phyloP scores from a whole-genome alignment of 2,797 vertebrate genomes.

The Acridotheres tristis region DNA sequence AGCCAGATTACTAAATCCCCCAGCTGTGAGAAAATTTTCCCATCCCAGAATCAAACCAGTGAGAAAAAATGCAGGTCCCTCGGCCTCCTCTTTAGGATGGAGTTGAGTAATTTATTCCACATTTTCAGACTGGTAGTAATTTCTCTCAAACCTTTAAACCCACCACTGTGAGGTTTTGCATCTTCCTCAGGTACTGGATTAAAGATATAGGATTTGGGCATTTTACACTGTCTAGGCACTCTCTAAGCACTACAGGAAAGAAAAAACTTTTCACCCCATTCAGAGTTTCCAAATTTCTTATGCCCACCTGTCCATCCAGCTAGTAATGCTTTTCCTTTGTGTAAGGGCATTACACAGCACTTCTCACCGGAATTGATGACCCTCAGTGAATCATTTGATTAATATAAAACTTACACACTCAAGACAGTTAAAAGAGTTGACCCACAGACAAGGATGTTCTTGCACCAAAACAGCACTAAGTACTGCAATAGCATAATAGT shows the following conservation, averaged over 20 bases:
- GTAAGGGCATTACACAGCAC: not conserved
- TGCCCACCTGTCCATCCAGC: not conserved
- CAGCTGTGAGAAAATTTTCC: not conserved
- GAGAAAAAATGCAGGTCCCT: not conserved
- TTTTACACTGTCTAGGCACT: not conserved
- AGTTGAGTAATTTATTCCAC: not conserved
- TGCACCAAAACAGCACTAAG: not conserved
- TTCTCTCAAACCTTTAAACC: not conserved
- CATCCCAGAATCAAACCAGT: not conserved
- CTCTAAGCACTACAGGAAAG: not conserved
- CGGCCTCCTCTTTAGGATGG: not conserved
- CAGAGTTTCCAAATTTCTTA: not conserved
- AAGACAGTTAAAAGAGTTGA: not conserved
- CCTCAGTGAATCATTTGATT: not conserved
- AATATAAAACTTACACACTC: not conserved
- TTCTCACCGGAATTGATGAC: not conserved
- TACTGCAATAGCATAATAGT: not conserved
- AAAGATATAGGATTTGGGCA: not conserved
- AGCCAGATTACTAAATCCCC: slow-evolving; percentile 16
- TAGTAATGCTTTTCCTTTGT: not conserved
- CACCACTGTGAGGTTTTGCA: not conserved
- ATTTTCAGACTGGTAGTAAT: not conserved
- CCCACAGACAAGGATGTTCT: not conserved
- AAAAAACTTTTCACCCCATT: not conserved
- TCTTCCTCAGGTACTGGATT: not conserved